Evolutionary conservation across 2,888 invertebrate genomes (phyloP).

Genomic region (Lutraria lutraria): DNA sequence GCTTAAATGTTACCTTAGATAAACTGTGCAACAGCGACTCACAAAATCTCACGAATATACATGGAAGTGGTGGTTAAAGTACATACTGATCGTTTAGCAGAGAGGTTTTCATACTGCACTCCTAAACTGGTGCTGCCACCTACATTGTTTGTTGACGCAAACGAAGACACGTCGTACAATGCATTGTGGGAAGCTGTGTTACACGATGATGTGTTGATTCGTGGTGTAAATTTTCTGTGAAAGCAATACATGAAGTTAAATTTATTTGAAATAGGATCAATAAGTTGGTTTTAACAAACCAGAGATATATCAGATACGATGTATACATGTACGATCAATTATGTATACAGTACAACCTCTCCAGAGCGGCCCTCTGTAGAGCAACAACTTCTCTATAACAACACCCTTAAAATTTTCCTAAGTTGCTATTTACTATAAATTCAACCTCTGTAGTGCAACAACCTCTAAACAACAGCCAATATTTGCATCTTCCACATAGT

Average conservation of each 20-base stretch:
- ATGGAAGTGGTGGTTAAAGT: background rate
- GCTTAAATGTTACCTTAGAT: background rate
- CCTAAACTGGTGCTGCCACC: background rate
- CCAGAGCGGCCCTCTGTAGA: no score
- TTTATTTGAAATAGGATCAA: background rate
- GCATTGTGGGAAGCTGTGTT: slow-evolving; percentile 4
- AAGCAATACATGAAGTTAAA: background rate
- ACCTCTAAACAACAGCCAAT: no score
- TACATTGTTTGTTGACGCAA: background rate
- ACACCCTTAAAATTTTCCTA: no score
- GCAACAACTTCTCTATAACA: no score
- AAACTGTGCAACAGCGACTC: background rate
- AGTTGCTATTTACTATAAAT: no score
- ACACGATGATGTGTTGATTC: background rate
- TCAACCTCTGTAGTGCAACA: no score
- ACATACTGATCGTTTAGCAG: background rate
- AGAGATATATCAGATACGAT: background rate
- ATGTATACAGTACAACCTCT: no score
- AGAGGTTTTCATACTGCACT: background rate
- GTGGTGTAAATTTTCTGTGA: background rate
- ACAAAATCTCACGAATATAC: background rate
- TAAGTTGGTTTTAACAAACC: background rate
- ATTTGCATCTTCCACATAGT: no score
- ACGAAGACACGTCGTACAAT: background rate
- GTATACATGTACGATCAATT: background rate